Base-by-base conservation (phyloP, 2,888 invertebrate genomes). In the Stegana nigrithorax region DNA sequence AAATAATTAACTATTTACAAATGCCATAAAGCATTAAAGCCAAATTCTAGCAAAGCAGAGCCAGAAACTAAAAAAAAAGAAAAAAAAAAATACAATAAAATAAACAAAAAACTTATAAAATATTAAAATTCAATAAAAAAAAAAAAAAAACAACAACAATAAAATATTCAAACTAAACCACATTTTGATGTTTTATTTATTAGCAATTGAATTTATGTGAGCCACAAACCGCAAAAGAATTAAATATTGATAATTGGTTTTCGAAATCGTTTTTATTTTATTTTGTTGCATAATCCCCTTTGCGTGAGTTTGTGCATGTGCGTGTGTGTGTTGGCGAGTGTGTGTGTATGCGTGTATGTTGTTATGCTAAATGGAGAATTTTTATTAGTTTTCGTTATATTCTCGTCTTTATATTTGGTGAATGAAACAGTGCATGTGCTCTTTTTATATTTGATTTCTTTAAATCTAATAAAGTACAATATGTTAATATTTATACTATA, bases 161-260 rank as follows among this genome's bases (percentile, higher is more conserved):
- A n/a, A n/a, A n/a, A n/a, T n/a, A n/a, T n/a, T n/a, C n/a, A 65
- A 65, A 10, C 71, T 68, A 73, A 70, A 65, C 75, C 73, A 51
- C 75, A 73, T 64, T 71, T 75, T 64, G 55, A 75, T 75, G 66
- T 68, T 71, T 70, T n/a, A n/a, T 71, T 73, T 78, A 75, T 74
- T 73, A 66, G 73, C 68, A 72, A 53, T 63, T 63, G 60, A 62
- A 64, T 67, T 72, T 50, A 61, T 27, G 55, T 50, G 60, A 50
- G 50, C 26, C 73, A 66, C 65, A 67, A 78, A 75, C 78, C 78
- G 47, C 72, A 56, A 67, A 53, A 62, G 61, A 70, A 73, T 75
- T 78, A 78, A 78, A 75, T 75, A 75, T 75, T 78, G 70, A 78
- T 73, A 78, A 78, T 78, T 78, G 66, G 72, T 78, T 74, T 75